These are phyloP conservation scores for Tetragnatha versicolor DNA, from an alignment of 1,140 invertebrate genomes.

Conservation along the genomic window DNA sequence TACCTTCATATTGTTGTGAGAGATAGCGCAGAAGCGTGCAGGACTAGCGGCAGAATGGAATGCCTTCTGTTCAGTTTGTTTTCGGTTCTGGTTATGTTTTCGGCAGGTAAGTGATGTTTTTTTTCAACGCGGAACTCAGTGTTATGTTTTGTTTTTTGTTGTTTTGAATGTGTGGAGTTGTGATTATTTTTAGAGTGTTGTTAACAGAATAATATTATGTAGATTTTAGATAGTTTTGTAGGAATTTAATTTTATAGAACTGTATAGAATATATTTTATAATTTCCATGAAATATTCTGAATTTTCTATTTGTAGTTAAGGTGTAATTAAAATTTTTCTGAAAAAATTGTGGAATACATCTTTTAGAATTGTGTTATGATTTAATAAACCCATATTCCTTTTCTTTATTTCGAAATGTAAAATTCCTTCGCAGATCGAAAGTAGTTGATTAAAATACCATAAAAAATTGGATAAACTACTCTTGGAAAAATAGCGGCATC, in stretches of 20 bases:
- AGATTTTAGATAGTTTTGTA: background rate
- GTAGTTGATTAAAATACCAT: too few species aligned
- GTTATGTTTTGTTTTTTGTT: background rate
- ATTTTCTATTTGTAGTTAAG: too few species aligned
- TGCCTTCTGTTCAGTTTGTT: background rate
- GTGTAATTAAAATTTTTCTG: too few species aligned
- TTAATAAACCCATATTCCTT: too few species aligned
- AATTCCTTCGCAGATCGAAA: too few species aligned
- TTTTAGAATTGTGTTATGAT: too few species aligned
- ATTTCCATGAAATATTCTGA: background rate
- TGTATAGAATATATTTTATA: background rate
- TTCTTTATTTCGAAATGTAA: too few species aligned
- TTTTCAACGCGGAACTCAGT: background rate
- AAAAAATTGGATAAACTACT: too few species aligned
- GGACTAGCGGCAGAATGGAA: constrained; percentile 3
- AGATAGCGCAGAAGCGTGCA: background rate
- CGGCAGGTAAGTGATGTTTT: background rate
- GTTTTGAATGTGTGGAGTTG: background rate
- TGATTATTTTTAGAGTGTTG: background rate
- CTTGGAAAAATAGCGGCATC: too few species aligned
- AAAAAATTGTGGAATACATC: too few species aligned
- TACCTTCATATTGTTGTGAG: background rate
- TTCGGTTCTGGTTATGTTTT: background rate
- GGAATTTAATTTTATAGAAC: background rate
- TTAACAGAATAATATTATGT: background rate